Evolutionary conservation across 2,888 invertebrate genomes (phyloP), one percentile per base, ranked within the genome.

Genomic region (Acheta domesticus): DNA sequence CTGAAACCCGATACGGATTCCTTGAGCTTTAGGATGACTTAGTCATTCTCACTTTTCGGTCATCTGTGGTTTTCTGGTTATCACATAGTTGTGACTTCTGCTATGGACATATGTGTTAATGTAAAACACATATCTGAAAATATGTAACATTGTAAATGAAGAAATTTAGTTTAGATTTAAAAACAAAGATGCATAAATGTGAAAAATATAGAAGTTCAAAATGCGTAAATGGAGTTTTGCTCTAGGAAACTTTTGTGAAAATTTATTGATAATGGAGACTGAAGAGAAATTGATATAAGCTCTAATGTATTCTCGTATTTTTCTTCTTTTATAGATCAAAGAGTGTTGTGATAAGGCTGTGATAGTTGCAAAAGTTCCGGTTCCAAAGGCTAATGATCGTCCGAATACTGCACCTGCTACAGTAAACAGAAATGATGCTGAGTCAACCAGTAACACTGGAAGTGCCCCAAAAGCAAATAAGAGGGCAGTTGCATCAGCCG

Each of bases 261-360:
- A 79, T 80, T 79, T 77, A 77, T 77, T 78, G 80, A 79, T 77
- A 79, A 82, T 81, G 20, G 82, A 88, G 89, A 94, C 99, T 76
- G 96, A 96, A 86, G 99, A 99, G 86, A 36, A 8, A 36, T 36
- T 36, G 8, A 36, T 36, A 36, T 36, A 36, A 1, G 8, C 11
- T 23, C 23, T 75, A 76, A 23, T 75, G n/a, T 76, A 20, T 62
- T 14, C 77, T 80, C 77, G 76, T 50, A 76, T 80, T 80, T 80
- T 77, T 77, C 76, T 77, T 80, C 80, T 77, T 79, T 82, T 81
- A n/a, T 82, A 88, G 89, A 94, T 99, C 77, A 96, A 96, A 86
- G 99, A 99, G 86, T 95, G 92, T 84, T 93, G 94, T 83, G 97
- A 98, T 78, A 98, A 97, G 87, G 97, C 97, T 62, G 95, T 96